Evolutionary conservation across 1,140 invertebrate species (phyloP).

Genomic region (Dreissena rostriformis): DNA sequence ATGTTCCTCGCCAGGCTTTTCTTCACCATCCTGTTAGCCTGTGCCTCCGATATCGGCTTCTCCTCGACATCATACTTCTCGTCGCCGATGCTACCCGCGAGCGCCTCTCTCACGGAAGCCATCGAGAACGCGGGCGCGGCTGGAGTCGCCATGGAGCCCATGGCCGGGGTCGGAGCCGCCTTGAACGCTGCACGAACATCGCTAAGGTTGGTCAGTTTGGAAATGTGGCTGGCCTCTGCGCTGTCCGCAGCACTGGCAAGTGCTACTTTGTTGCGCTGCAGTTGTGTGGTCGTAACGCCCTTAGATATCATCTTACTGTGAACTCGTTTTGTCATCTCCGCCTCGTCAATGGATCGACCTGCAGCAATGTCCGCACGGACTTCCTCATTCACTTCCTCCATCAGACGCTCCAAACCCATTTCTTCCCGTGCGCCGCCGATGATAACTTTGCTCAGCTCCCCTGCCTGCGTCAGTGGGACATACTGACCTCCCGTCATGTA

Average conservation of each 20-base stretch:
- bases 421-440: slow-evolving; percentile 76
- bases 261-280: slow-evolving; percentile 55
- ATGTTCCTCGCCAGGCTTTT: neutral
- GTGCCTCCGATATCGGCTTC: neutral
- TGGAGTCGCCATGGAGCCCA: neutral
- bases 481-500: slow-evolving; percentile 77
- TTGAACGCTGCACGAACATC: neutral
- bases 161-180: neutral
- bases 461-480: slow-evolving; percentile 68
- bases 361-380: slow-evolving; percentile 57
- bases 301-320: slow-evolving; percentile 52
- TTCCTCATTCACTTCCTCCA: slow-evolving; percentile 71
- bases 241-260: slow-evolving; percentile 24
- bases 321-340: slow-evolving; percentile 54
- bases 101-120: neutral
- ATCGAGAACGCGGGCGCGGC: neutral
- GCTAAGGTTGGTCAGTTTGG: slow-evolving; percentile 34
- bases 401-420: slow-evolving; percentile 71
- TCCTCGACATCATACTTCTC: neutral
- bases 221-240: slow-evolving; percentile 48
- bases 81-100: neutral
- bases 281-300: slow-evolving; percentile 58
- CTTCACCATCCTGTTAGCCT: slow-evolving; percentile 1
- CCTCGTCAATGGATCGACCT: slow-evolving; percentile 55
- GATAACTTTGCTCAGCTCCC: slow-evolving; percentile 69